Base-by-base conservation (phyloP, 2,888 invertebrate genomes). In the Platycheirus albimanus region DNA sequence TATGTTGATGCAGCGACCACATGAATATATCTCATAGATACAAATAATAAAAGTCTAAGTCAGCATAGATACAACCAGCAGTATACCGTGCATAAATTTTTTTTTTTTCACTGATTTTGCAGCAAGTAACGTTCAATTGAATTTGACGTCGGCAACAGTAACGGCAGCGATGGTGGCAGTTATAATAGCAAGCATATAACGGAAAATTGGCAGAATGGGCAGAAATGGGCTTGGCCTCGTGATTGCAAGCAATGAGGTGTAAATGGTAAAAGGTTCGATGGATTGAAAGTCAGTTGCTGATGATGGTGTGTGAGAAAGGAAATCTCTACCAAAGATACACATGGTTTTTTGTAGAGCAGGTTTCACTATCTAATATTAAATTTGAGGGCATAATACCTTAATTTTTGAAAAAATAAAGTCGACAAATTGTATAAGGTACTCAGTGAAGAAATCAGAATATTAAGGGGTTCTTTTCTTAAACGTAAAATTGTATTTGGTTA, bases 91-190 rank as follows among this genome's bases (percentile, higher is more conserved):
- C 38, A 70, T 45, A 19, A 49, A 61, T 49, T 63, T 19, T 36
- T 47, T 15, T 41, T 41, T 41, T 56, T 56, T 10, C 15, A 1
- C 72, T 41, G 78, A 83, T 83, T 83, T 83, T 83, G 51, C 71
- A 77, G 77, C 72, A 77, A 71, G 61, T 71, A 83, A 83, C 77
- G 71, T 77, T 83, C 67, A 72, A 83, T 83, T 77, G 47, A 72
- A 72, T 77, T 77, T 72, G 72, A 83, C 81, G 72, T 81, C 76
- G 79, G 17, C 64, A 45, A 28, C 30, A 49, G 52, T 28, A 24
- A 33, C 33, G n/a, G 45, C 56, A 47, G 41, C 33, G 15, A 10
- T 11, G 38, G 47, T 56, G 47, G 61, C 30, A 51, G 64, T 15
- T 43, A 33, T 45, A 52, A n/a, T 8, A 24, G 36, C 36, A 36